Evolutionary conservation across 2,888 invertebrate genomes (phyloP).

Genomic region (Troides helena): DNA sequence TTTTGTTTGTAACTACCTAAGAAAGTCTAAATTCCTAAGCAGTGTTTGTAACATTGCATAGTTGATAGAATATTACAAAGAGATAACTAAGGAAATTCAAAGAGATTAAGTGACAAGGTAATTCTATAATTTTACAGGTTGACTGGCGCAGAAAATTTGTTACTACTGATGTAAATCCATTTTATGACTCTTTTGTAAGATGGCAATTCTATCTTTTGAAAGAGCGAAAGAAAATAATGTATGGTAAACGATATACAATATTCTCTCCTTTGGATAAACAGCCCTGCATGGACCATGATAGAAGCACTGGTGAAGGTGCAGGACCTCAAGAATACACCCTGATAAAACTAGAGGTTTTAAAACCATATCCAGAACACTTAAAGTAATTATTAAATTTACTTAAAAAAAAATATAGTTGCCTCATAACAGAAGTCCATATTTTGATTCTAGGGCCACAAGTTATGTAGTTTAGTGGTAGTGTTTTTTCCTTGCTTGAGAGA

Average conservation of each 20-base stretch:
- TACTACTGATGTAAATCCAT: conserved; percentile 98
- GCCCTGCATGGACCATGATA: conserved; percentile 99
- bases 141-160: conserved; percentile 99
- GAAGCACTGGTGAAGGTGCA: conserved; percentile 97
- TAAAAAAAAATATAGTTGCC: too few relatives aligned
- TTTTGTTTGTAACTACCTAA: too few relatives aligned
- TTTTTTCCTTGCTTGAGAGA: too few relatives aligned
- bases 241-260: conserved; percentile 98
- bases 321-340: conserved; percentile 99
- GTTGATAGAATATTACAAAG: too few relatives aligned
- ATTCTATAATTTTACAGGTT: conserved; percentile 77
- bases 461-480: too few relatives aligned
- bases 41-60: too few relatives aligned
- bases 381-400: conserved; percentile 67
- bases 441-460: too few relatives aligned
- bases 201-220: conserved; percentile 97
- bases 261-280: conserved; percentile 98
- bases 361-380: conserved; percentile 86
- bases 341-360: conserved; percentile 92
- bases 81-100: conserved; percentile 7
- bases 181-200: conserved; percentile 97
- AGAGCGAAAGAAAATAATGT: conserved; percentile 93
- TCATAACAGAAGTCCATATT: too few relatives aligned
- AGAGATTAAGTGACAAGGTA: conserved; percentile 18
- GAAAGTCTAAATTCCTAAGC: too few relatives aligned